phyloP scores from a whole-genome alignment of 2,888 invertebrate species.

The Ceratothoa steindachneri region DNA sequence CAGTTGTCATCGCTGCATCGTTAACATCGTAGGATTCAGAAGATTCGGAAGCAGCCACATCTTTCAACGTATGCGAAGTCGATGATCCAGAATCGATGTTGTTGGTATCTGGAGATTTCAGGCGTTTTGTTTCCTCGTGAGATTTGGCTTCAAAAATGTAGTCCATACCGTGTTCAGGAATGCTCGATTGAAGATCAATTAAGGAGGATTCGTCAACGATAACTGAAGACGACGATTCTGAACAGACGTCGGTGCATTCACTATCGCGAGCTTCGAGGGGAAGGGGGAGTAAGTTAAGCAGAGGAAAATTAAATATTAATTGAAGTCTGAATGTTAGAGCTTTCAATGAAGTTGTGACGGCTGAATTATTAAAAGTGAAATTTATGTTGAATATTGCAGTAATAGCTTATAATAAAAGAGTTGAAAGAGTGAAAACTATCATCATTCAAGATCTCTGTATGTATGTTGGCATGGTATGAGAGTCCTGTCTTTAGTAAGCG shows the following conservation, averaged over 20 bases:
- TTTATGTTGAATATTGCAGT: no score
- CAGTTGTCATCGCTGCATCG: neutral
- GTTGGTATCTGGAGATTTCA: neutral
- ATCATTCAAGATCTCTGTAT: no score
- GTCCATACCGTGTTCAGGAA: neutral
- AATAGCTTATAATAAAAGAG: no score
- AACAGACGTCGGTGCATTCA: neutral
- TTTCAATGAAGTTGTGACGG: no score
- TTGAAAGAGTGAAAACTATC: no score
- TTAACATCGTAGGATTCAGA: neutral
- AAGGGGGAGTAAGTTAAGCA: no score
- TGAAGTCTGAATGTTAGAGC: no score
- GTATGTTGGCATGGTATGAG: no score
- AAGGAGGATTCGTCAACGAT: neutral
- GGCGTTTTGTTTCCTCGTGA: neutral
- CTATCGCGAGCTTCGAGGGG: neutral
- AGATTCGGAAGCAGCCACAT: neutral
- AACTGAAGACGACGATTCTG: neutral
- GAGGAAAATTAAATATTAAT: no score
- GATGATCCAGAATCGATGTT: constrained; percentile 1
- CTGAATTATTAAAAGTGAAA: no score
- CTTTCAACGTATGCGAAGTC: constrained; percentile 1
- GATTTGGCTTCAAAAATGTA: neutral
- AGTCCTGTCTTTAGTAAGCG: no score
- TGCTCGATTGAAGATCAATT: neutral